Evolutionary conservation across 2,797 vertebrate genomes (phyloP).

Genomic region (Sebastolobus altivelis): DNA sequence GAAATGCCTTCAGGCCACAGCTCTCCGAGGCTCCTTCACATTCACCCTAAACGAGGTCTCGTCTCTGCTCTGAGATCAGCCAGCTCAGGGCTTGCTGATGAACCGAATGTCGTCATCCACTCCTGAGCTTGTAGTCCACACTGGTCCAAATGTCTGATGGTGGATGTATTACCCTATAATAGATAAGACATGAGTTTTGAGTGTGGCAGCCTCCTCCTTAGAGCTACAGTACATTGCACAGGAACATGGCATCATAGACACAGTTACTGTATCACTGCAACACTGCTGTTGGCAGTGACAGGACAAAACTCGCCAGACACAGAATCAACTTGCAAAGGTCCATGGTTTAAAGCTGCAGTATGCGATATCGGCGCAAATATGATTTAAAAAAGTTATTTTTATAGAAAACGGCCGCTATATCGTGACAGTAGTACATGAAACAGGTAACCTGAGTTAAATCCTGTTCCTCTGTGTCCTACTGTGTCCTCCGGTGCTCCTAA

Average conservation of each 20-base stretch:
- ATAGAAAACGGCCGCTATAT: too few species aligned
- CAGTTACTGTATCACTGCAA: background rate
- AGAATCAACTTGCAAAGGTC: background rate
- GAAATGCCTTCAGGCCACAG: slow-evolving; percentile 38
- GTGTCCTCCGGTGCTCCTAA: too few species aligned
- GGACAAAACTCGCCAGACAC: background rate
- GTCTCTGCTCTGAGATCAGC: slow-evolving; percentile 58
- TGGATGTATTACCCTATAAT: slow-evolving; percentile 35
- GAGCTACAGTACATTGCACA: background rate
- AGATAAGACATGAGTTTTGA: slow-evolving; percentile 11
- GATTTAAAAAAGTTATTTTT: too few species aligned
- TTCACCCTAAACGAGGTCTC: slow-evolving; percentile 27
- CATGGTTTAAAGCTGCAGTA: background rate
- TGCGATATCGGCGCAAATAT: too few species aligned
- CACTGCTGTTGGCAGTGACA: background rate
- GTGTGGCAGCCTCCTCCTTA: background rate
- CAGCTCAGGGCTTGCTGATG: slow-evolving; percentile 50
- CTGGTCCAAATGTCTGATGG: slow-evolving; percentile 20
- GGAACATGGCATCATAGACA: background rate
- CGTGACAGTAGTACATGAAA: too few species aligned
- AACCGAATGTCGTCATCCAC: slow-evolving; percentile 57
- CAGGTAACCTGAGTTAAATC: too few species aligned
- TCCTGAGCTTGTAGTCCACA: slow-evolving; percentile 17
- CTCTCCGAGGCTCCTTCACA: slow-evolving; percentile 37
- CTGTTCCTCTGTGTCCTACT: too few species aligned